Percentiles rank a stretch among this genome's conserved stretches.
phyloP scores from a whole-genome alignment of 2,888 invertebrate species.

The Arge pagana region DNA sequence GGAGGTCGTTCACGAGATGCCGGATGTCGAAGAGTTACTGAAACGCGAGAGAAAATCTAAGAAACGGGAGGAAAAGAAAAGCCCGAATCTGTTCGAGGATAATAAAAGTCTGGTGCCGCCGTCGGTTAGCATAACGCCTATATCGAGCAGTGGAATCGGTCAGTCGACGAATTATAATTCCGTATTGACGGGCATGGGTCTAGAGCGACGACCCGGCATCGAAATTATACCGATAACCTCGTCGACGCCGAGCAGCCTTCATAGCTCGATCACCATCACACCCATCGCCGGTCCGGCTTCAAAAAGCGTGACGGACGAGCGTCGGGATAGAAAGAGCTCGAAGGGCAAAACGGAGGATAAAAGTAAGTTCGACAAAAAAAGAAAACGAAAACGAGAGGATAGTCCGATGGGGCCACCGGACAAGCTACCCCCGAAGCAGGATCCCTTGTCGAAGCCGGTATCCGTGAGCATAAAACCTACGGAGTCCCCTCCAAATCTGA shows the following conservation, averaged over 20 bases:
- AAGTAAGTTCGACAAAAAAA: conserved; percentile 67
- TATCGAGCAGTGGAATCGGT: conserved; percentile 54
- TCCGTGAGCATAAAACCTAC: conserved; percentile 76
- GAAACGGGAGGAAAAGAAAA: conserved; percentile 63
- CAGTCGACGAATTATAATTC: conserved; percentile 63
- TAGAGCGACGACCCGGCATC: conserved; percentile 76
- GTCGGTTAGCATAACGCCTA: conserved; percentile 69
- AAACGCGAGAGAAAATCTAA: conserved; percentile 66
- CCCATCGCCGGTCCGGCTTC: conserved; percentile 68
- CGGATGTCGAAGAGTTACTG: conserved; percentile 67
- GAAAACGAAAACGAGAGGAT: conserved; percentile 77
- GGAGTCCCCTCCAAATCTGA: conserved; percentile 62
- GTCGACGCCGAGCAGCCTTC: conserved; percentile 67
- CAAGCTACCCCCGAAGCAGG: conserved; percentile 76
- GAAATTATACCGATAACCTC: conserved; percentile 83
- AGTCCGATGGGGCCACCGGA: conserved; percentile 80
- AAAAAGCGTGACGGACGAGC: conserved; percentile 54
- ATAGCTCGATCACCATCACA: conserved; percentile 86
- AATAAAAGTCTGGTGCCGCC: conserved; percentile 65
- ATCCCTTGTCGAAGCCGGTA: conserved; percentile 72
- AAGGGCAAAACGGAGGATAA: conserved; percentile 59
- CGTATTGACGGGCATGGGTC: conserved; percentile 64
- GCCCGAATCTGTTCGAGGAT: conserved; percentile 61
- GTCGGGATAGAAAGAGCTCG: conserved; percentile 58
- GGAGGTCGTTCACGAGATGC: conserved; percentile 60